Conservation (phyloP, 2,113 vertebrate species). For the Grammomys surdaster region DNA sequence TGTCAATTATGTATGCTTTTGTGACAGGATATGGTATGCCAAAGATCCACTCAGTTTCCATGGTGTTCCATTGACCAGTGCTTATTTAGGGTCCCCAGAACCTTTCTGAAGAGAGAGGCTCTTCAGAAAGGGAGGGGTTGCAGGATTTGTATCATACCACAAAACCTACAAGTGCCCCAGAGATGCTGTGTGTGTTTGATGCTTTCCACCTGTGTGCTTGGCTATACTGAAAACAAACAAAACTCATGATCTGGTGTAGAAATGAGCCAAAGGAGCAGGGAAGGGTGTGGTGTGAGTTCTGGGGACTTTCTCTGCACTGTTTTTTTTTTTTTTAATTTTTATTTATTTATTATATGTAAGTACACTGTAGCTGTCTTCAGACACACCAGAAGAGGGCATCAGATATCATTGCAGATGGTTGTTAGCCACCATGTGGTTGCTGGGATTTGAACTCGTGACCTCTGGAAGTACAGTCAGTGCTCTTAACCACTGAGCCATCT, state of each 20-base stretch:
- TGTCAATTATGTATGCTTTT: constrained; percentile 37
- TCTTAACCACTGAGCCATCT: no score
- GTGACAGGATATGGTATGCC: not conserved
- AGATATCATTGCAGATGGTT: no score
- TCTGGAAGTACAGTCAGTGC: no score
- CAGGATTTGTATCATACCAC: constrained; percentile 14
- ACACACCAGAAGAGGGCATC: no score
- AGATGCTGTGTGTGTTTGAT: not conserved
- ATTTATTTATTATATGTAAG: no score
- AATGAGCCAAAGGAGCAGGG: constrained; percentile 24
- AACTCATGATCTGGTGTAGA: constrained; percentile 36
- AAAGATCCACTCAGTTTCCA: not conserved
- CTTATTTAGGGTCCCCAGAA: not conserved
- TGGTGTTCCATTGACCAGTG: not conserved
- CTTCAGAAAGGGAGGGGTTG: constrained; percentile 5
- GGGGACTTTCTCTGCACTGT: not conserved
- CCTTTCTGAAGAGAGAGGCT: not conserved
- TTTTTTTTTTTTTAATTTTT: no score
- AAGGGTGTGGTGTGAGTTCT: not conserved
- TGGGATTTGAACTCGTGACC: no score
- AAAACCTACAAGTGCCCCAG: not conserved
- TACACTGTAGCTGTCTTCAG: no score
- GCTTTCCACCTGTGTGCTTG: not conserved
- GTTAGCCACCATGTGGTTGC: no score
- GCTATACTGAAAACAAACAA: constrained; percentile 41